A percentile compares a stretch with the other conserved stretches of the same genome.
Conservation (phyloP, 2,888 invertebrate species). For the Sminthurides aquaticus region DNA sequence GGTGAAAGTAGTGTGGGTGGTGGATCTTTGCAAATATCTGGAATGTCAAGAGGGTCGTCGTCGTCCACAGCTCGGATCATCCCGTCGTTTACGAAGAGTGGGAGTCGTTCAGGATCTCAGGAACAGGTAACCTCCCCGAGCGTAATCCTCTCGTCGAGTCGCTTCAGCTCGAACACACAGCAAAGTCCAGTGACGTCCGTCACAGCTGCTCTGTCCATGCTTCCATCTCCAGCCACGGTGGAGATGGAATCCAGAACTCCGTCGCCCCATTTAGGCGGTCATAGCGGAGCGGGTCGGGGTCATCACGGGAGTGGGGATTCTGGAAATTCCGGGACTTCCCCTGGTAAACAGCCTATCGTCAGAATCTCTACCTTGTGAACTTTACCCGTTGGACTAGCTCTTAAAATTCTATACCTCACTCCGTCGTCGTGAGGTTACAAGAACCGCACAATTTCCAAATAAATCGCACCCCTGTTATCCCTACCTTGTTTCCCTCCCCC, state of each 20-base stretch:
- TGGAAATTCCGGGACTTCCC: conserved; percentile 19
- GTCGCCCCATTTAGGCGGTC: conserved; percentile 30
- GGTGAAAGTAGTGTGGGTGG: conserved; percentile 8
- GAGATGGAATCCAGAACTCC: conserved; percentile 43
- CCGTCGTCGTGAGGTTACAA: too few relatives aligned
- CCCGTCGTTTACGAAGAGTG: conserved; percentile 26
- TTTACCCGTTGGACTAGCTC: background rate
- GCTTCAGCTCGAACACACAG: conserved; percentile 31
- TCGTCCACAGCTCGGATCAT: conserved; percentile 29
- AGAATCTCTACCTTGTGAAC: conserved; percentile 43
- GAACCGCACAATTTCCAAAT: too few relatives aligned
- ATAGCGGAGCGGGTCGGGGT: conserved; percentile 17
- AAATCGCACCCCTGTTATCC: too few relatives aligned
- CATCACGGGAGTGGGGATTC: background rate
- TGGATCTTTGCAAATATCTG: conserved; percentile 8
- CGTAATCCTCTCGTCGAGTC: conserved; percentile 26
- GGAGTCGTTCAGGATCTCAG: conserved; percentile 17
- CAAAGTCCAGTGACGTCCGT: conserved; percentile 42
- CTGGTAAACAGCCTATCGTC: conserved; percentile 39
- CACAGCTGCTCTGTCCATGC: conserved; percentile 41
- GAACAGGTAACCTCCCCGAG: conserved; percentile 15
- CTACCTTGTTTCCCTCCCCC: too few relatives aligned
- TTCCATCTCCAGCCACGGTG: conserved; percentile 42
- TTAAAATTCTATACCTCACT: background rate
- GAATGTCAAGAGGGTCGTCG: conserved; percentile 20